Conservation (phyloP, 2,113 vertebrate genomes). For the Edolisoma coerulescens region DNA sequence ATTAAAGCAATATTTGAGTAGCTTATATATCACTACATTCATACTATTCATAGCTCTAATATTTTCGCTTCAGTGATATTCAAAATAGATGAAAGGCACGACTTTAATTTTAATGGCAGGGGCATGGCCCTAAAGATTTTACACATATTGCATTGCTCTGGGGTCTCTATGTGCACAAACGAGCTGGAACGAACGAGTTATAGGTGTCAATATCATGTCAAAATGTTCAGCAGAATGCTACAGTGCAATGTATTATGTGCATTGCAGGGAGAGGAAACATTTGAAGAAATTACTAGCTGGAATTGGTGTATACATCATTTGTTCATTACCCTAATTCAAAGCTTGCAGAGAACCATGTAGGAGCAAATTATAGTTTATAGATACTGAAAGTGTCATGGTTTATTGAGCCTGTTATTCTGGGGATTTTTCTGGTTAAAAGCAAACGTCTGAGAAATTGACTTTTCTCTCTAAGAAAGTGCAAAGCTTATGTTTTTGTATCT, state of each 20-base stretch:
- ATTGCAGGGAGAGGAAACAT: not conserved
- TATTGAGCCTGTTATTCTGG: not conserved
- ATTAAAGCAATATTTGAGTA: not conserved
- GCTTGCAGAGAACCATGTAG: not conserved
- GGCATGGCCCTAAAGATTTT: not conserved
- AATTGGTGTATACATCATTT: not conserved
- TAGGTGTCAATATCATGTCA: not conserved
- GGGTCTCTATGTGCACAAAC: not conserved
- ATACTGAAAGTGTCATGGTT: not conserved
- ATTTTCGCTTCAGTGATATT: not conserved
- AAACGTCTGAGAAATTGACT: not conserved
- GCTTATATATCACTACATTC: not conserved
- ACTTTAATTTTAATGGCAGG: not conserved
- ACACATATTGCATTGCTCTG: not conserved
- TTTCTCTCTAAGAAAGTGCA: not conserved
- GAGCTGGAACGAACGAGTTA: not conserved
- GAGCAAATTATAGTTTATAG: not conserved
- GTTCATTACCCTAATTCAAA: not conserved
- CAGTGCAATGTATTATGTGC: not conserved
- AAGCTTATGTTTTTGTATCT: not conserved
- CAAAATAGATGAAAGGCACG: not conserved
- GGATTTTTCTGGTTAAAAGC: not conserved
- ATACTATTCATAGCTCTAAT: not conserved
- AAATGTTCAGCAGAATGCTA: not conserved
- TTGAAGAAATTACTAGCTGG: not conserved